Conservation (phyloP, 1,140 invertebrate genomes). For the Cataglyphis hispanica region DNA sequence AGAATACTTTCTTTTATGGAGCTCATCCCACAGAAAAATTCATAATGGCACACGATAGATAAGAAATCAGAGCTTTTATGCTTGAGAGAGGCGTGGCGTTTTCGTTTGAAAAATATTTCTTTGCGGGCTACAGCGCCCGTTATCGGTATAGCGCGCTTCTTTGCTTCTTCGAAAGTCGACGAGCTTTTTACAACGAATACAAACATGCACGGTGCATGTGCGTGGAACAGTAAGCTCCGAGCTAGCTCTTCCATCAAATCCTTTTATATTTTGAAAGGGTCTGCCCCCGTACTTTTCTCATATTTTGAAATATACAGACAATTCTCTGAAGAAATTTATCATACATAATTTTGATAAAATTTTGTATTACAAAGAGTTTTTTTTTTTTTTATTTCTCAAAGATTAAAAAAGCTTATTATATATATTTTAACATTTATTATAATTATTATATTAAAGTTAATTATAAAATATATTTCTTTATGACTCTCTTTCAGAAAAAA, state of each 20-base stretch:
- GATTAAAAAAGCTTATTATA: neutral
- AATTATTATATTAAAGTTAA: constrained; percentile 14
- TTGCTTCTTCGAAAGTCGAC: constrained; percentile 54
- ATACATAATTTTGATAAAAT: neutral
- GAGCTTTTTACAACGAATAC: constrained; percentile 59
- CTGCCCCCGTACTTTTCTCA: neutral
- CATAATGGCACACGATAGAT: constrained; percentile 50
- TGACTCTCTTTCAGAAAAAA: neutral
- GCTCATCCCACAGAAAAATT: constrained; percentile 34
- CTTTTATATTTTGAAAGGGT: constrained; percentile 41
- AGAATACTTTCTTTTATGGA: constrained; percentile 37
- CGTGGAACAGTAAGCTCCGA: constrained; percentile 42
- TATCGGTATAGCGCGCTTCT: constrained; percentile 48
- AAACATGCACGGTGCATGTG: constrained; percentile 39
- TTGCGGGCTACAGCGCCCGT: constrained; percentile 34
- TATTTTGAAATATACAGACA: neutral
- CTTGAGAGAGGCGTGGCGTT: neutral
- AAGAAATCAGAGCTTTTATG: constrained; percentile 52
- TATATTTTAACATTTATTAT: neutral
- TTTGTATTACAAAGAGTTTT: neutral
- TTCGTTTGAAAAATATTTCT: constrained; percentile 63
- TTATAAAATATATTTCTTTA: neutral
- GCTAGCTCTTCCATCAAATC: constrained; percentile 51
- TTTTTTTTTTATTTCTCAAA: neutral
- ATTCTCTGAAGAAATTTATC: neutral